phyloP scores from a whole-genome alignment of 2,113 vertebrate species.

The Cettia cetti region DNA sequence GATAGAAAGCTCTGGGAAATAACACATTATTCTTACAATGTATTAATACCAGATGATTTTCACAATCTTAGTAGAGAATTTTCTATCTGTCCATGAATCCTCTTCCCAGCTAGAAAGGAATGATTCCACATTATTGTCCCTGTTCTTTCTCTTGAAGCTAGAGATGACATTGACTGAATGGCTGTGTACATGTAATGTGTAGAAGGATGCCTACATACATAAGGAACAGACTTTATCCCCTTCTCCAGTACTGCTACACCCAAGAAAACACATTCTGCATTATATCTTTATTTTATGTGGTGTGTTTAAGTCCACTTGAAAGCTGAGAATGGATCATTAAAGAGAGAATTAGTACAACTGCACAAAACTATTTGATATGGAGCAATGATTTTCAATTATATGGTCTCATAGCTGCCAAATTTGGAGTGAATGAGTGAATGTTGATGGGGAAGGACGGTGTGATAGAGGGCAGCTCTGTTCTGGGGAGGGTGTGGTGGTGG shows the following conservation, averaged over 20 bases:
- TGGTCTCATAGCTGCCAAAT: accelerated
- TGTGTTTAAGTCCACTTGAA: background rate
- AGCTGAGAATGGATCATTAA: background rate
- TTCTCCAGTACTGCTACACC: background rate
- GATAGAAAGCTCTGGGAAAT: background rate
- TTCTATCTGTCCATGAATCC: background rate
- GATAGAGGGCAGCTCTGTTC: background rate
- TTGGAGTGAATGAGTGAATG: background rate
- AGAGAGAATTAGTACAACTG: background rate
- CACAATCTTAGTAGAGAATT: background rate
- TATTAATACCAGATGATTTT: background rate
- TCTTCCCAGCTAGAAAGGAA: background rate
- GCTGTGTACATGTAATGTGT: accelerated
- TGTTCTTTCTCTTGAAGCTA: background rate
- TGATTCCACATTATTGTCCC: background rate
- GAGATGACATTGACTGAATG: background rate
- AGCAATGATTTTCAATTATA: background rate
- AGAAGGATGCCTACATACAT: background rate
- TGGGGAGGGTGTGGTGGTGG: background rate
- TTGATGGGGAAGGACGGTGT: background rate
- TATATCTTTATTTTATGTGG: background rate
- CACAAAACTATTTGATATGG: background rate
- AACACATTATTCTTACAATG: background rate
- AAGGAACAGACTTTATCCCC: background rate
- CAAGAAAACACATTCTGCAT: background rate